Conservation (phyloP, 2,797 vertebrate species). For the Percopsis omiscomaycus region DNA sequence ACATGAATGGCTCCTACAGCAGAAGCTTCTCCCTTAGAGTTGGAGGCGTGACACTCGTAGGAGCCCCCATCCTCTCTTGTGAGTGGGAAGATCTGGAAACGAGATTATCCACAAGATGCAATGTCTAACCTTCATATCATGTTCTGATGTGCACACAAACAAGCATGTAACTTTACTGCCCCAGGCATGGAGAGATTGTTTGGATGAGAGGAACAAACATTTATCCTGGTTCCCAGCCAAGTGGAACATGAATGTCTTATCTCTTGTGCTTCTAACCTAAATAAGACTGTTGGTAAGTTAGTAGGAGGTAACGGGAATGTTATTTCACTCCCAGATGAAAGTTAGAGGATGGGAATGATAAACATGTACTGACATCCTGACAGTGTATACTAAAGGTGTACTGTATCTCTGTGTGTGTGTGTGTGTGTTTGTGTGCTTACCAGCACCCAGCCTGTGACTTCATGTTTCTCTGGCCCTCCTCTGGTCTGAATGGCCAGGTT, state of each 20-base stretch:
- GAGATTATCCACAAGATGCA: not conserved
- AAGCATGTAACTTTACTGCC: too few species aligned
- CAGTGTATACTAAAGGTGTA: not conserved
- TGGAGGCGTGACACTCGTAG: slow-evolving; percentile 88
- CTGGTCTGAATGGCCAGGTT: slow-evolving; percentile 92
- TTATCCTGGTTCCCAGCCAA: too few species aligned
- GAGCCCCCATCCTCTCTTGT: slow-evolving; percentile 84
- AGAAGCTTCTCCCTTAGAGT: slow-evolving; percentile 84
- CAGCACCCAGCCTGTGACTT: slow-evolving; percentile 95
- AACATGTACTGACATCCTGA: too few species aligned
- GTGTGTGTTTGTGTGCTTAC: slow-evolving; percentile 70
- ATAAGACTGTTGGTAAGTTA: too few species aligned
- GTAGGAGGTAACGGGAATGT: too few species aligned
- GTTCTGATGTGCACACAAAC: too few species aligned
- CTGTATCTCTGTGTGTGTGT: slow-evolving; percentile 3
- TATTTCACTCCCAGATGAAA: too few species aligned
- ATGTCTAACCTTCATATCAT: too few species aligned
- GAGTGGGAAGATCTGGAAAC: slow-evolving; percentile 85
- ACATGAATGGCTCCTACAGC: slow-evolving; percentile 84
- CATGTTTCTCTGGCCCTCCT: slow-evolving; percentile 91
- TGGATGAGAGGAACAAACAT: too few species aligned
- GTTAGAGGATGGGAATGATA: too few species aligned
- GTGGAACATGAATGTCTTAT: too few species aligned
- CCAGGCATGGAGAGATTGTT: not conserved
- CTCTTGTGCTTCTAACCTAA: too few species aligned